Conservation (phyloP, 2,888 invertebrate genomes). For the Xestia sexstrigata region DNA sequence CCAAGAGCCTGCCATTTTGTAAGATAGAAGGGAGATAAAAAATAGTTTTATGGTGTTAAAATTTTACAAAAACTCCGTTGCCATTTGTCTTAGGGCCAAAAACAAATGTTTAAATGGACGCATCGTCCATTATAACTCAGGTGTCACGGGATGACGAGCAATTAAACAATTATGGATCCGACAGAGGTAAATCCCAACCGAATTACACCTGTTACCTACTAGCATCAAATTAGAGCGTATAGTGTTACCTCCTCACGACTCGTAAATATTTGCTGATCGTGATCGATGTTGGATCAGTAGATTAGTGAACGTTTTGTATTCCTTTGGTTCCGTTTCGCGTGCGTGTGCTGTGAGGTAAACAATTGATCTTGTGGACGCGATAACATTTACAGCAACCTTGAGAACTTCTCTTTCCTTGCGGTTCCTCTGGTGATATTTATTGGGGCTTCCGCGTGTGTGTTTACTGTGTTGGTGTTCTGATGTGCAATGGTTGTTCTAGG, state of each 20-base stretch:
- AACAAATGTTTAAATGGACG: conserved; percentile 96
- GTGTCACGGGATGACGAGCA: conserved; percentile 99
- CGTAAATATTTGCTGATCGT: conserved; percentile 83
- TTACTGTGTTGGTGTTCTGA: conserved; percentile 68
- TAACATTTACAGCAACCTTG: conserved; percentile 88
- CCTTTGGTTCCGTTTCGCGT: conserved; percentile 74
- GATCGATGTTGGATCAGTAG: conserved; percentile 73
- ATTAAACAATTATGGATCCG: conserved; percentile 97
- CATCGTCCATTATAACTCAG: conserved; percentile 99
- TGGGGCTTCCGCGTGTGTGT: conserved; percentile 69
- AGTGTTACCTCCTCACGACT: conserved; percentile 86
- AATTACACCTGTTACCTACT: conserved; percentile 90
- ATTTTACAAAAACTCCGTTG: conserved; percentile 87
- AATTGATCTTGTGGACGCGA: conserved; percentile 86
- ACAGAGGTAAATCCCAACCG: conserved; percentile 95
- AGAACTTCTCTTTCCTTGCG: conserved; percentile 78
- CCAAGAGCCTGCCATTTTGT: conserved; percentile 91
- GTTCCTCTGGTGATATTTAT: conserved; percentile 72
- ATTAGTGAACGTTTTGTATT: conserved; percentile 71
- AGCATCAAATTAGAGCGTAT: conserved; percentile 89
- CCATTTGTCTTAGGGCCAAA: conserved; percentile 89
- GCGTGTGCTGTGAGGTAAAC: conserved; percentile 85
- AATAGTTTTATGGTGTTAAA: conserved; percentile 91
- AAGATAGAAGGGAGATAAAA: conserved; percentile 91
- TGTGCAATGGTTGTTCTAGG: conserved; percentile 87